Conservation (phyloP, 92 coral and sea anemone genomes). For the Anthopleura xanthogrammica region DNA sequence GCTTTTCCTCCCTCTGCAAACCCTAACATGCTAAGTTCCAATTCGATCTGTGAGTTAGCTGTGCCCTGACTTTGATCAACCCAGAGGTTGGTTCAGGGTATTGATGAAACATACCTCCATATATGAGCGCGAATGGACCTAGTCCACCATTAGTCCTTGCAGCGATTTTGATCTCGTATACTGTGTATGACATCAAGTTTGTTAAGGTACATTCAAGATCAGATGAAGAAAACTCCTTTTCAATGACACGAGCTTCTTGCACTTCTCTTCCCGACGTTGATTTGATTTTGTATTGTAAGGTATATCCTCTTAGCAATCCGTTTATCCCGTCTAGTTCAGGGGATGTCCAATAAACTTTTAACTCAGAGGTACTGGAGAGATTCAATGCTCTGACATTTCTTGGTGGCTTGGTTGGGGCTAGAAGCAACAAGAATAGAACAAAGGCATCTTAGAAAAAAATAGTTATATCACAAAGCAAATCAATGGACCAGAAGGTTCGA, state of each 20-base stretch:
- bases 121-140: conserved; percentile 38
- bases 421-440: not conserved
- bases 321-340: conserved; percentile 38
- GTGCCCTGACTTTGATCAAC: no score
- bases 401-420: conserved; percentile 58
- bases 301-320: conserved; percentile 49
- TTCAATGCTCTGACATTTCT: conserved; percentile 30
- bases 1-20: not conserved
- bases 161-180: conserved; percentile 35
- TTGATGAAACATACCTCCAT: conserved; percentile 32
- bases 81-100: no score
- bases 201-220: not conserved
- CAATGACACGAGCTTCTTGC: not conserved
- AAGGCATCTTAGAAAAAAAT: not conserved
- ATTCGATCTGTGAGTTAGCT: no score
- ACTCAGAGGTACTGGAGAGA: conserved; percentile 36
- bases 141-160: conserved; percentile 37
- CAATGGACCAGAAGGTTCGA: no score
- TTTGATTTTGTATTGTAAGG: conserved; percentile 24
- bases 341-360: conserved; percentile 50
- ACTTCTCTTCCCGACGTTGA: conserved; percentile 13
- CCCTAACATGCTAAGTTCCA: not conserved
- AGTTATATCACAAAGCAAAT: not conserved
- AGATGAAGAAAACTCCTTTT: not conserved
- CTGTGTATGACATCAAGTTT: conserved; percentile 25